Evolutionary conservation across 1,140 invertebrate genomes (phyloP).

Genomic region (Apis cerana): DNA sequence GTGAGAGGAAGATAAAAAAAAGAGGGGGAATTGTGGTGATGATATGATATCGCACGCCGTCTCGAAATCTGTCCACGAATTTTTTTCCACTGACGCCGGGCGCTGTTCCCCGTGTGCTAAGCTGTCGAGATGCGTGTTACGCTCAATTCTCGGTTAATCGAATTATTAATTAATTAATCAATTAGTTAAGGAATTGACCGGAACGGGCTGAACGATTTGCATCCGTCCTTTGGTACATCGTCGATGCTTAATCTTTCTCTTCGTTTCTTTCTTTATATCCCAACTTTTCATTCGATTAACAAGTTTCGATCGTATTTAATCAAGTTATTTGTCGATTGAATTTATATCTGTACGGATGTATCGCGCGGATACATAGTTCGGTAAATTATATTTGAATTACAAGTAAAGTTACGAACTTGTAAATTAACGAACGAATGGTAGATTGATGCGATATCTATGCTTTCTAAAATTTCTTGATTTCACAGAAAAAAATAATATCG

Average conservation of each 20-base stretch:
- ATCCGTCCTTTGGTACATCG: slow-evolving; percentile 7
- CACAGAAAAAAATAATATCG: too few species aligned
- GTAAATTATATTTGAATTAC: too few species aligned
- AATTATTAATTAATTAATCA: slow-evolving; percentile 53
- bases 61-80: slow-evolving; percentile 72
- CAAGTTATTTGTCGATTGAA: too few species aligned
- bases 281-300: too few species aligned
- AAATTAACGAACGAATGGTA: too few species aligned
- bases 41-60: slow-evolving; percentile 58
- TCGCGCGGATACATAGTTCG: too few species aligned
- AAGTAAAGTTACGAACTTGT: too few species aligned
- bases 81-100: slow-evolving; percentile 69
- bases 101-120: slow-evolving; percentile 38
- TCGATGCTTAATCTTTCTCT: background rate
- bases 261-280: background rate
- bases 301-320: too few species aligned
- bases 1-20: background rate
- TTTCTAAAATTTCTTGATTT: too few species aligned
- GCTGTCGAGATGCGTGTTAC: slow-evolving; percentile 1
- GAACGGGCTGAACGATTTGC: slow-evolving; percentile 40
- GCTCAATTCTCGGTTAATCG: slow-evolving; percentile 22
- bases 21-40: slow-evolving; percentile 15
- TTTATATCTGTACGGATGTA: too few species aligned
- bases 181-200: slow-evolving; percentile 47
- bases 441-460: too few species aligned